phyloP scores from a whole-genome alignment of 2,113 vertebrate species.

The Rutilus rutilus region DNA sequence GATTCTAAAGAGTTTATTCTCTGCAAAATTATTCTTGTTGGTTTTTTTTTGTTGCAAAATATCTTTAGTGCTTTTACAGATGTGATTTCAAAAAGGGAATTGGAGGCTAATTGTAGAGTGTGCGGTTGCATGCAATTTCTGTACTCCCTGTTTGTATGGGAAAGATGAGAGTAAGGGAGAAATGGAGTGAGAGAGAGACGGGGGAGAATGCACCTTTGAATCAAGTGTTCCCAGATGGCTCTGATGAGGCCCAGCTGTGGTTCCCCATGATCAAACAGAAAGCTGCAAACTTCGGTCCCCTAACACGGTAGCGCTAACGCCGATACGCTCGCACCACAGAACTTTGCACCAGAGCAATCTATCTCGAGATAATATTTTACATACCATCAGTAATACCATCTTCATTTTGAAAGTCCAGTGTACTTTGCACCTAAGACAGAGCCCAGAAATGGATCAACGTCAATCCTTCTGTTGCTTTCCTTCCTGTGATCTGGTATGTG shows the following conservation, averaged over 20 bases:
- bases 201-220: conserved; percentile 71
- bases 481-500: background rate
- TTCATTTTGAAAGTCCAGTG: conserved; percentile 22
- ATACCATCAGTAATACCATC: conserved; percentile 48
- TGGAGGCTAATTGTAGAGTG: conserved; percentile 70
- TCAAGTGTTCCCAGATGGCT: conserved; percentile 78
- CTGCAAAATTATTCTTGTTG: background rate
- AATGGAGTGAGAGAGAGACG: conserved; percentile 9
- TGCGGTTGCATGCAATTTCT: conserved; percentile 60
- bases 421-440: conserved; percentile 28
- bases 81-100: conserved; percentile 70
- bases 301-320: conserved; percentile 42
- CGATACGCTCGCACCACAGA: conserved; percentile 48
- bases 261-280: conserved; percentile 56
- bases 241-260: conserved; percentile 76
- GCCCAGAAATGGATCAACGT: conserved; percentile 16
- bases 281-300: conserved; percentile 49
- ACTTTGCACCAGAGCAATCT: conserved; percentile 47
- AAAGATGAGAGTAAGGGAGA: conserved; percentile 65
- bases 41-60: background rate
- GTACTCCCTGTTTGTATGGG: conserved; percentile 58
- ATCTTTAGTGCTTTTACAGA: conserved; percentile 60
- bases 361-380: conserved; percentile 49
- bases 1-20: conserved; percentile 34
- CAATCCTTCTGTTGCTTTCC: conserved; percentile 33